Conservation (phyloP, 2,888 invertebrate genomes). For the Lepetodrilus schrolli region DNA sequence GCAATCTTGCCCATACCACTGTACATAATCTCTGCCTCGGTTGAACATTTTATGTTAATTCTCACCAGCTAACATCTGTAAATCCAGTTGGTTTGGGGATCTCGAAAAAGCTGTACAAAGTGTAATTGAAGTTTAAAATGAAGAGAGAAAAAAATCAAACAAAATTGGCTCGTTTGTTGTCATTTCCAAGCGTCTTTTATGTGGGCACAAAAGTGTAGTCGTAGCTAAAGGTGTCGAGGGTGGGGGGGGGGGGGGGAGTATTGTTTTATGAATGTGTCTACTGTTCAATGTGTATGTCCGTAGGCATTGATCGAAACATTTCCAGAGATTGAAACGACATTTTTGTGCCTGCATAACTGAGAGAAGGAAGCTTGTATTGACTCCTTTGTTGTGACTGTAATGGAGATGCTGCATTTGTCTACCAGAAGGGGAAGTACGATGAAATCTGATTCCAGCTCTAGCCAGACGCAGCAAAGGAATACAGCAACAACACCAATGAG, state of each 20-base stretch:
- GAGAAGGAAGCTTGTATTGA: too few relatives aligned
- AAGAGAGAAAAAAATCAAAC: neutral
- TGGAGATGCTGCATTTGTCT: too few relatives aligned
- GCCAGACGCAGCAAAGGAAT: too few relatives aligned
- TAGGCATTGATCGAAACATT: too few relatives aligned
- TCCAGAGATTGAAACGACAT: too few relatives aligned
- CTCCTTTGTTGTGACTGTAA: too few relatives aligned
- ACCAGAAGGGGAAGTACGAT: too few relatives aligned
- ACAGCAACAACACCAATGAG: too few relatives aligned
- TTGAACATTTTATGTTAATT: neutral
- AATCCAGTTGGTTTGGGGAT: neutral
- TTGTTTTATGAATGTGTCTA: neutral
- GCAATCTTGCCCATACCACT: neutral
- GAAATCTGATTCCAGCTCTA: too few relatives aligned
- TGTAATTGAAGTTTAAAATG: conserved; percentile 19
- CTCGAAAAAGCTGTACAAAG: neutral
- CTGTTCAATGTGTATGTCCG: neutral
- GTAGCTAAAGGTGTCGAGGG: too few relatives aligned
- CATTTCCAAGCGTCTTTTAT: conserved; percentile 23
- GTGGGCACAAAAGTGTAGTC: conserved; percentile 2
- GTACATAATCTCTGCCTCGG: conserved; percentile 15
- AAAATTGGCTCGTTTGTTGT: neutral
- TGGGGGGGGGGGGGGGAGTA: too few relatives aligned
- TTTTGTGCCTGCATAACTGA: too few relatives aligned
- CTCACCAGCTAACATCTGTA: neutral